Base-by-base conservation (phyloP, 2,113 vertebrate species). In the Rhagologus leucostigma region DNA sequence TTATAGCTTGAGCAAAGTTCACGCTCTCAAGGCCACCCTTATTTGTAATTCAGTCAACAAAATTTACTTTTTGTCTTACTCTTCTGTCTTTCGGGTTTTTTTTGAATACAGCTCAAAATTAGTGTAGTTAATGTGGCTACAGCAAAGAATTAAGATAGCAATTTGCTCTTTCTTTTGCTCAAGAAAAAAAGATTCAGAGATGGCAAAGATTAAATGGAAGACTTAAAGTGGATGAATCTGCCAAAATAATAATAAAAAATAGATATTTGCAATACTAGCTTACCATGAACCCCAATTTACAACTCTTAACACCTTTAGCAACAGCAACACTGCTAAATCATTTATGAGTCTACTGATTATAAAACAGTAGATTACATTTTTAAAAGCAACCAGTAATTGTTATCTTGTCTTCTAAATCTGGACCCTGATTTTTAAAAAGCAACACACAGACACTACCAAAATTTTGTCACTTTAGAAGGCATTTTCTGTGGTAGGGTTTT, bases 1-100 rank as follows among this genome's bases (percentile, higher is more conserved):
- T 85, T 94, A 83, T 42, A 90, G 50, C 82, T 94, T 46, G 87
- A 79, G n/a, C 39, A 84, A 91, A 87, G 67, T 87, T 95, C 91
- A 80, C 55, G 67, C 67, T 94, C 79, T 91, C 67, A 91, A 93
- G 80, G 65, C 47, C 60, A 91, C 10, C 3, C 16, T 84, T 85
- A 53, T 89, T 75, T 33, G 7, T 80, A 93, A 89, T 69, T 93
- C 82, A 87, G 50, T 81, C 55, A 77, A 64, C 21, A 68, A 85
- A 73, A 90, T 69, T 29, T 65, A 32, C 16, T 90, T 88, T 95
- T 87, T 41, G 7, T 37, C 47, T 94, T 85, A 16, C 17, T 89
- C 12, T 80, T 83, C 49, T 83, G 19, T 62, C 30, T 39, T 27
- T 39, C 2, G 29, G 23, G 19, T 11, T 71, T 92, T 33, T 46